Base-by-base conservation (phyloP, 2,888 invertebrate species). In the Phalera bucephala region DNA sequence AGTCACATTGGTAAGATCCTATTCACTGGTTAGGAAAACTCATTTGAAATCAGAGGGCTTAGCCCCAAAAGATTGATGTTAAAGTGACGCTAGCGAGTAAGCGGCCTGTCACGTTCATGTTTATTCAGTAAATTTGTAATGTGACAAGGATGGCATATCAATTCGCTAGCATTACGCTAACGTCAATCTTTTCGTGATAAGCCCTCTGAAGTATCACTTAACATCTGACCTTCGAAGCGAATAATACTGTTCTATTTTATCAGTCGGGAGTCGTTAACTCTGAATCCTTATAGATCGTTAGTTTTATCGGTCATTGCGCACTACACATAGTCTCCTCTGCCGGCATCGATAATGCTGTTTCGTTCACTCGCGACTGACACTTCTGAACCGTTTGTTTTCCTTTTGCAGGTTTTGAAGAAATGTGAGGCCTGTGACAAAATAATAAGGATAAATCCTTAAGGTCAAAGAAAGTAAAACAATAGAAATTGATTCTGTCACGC, bases 311-410 rank as follows among this genome's bases (percentile, higher is more conserved):
- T n/a, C 21, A 29, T 22, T 7, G 23, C 30, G 21, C 67, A 74
- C 69, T 84, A 87, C 57, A 88, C 88, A 51, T 78, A 86, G 68
- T 85, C 88, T 50, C 86, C 75, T 44, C 84, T 66, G 2, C 87
- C 84, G 6, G 69, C 50, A 6, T 84, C 74, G 35, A 81, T 82
- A 39, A 85, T 77, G 64, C 80, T 83, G 52, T 85, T 85, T 43
- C 84, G 72, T 66, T 86, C 85, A 80, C 87, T 89, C 47, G 86
- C 86, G 13, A 87, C 88, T 2, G 79, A 82, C 22, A 81, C 73
- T 67, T 87, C 88, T 1, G 87, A 87, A 14, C 80, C 83, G 46
- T 85, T 71, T 21, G 64, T 82, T 78, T 79, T 85, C 55, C 82
- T 77, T 64, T 72, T 73, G 58, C 88, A 88, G 10, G 46, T 44